Evolutionary conservation across 2,113 vertebrate species (phyloP), one percentile per base, ranked within the genome.

Genomic region (Pelobates fuscus): DNA sequence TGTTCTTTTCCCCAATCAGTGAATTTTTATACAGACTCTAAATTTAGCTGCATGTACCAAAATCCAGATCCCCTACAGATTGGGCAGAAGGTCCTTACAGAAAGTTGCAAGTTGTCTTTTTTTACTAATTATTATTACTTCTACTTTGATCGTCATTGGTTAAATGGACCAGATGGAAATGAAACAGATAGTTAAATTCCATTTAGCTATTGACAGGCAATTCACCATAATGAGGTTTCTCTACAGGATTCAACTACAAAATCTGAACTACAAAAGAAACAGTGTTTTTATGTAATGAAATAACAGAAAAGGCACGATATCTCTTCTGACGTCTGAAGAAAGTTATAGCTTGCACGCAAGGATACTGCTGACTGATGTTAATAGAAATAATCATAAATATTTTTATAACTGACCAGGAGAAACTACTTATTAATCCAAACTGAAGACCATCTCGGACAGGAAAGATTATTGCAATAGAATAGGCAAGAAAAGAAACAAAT

Each of bases 151-250:
- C 57, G 24, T 60, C 37, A 61, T 32, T 60, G 5, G 41, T 23
- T 49, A 71, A 71, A 24, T 49, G 69, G 17, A 49, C 37, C 69
- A 71, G 69, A 71, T 71, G 69, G 59, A 71, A 62, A 61, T 61
- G 57, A 61, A 71, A 71, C 69, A 71, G 57, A 71, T 71, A 71
- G 46, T 62, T 71, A 71, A 71, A 41, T 62, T 43, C 58, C 24
- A 61, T 61, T 26, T 21, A 61, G 57, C 25, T 25, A 37, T 49
- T 58, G 37, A 62, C 59, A 62, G 69, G 44, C 57, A 71, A 71
- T 21, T 23, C 18, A 12, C 58, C n/a, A 71, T 71, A 62, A 71
- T 71, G 69, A 46, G 12, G 61, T 25, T 61, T 20, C 69, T 44
- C 57, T 71, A 61, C 20, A 26, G 67, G 67, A 57, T 29, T 69